Evolutionary conservation across 1,140 invertebrate species (phyloP).

Genomic region (Drosophila lini): DNA sequence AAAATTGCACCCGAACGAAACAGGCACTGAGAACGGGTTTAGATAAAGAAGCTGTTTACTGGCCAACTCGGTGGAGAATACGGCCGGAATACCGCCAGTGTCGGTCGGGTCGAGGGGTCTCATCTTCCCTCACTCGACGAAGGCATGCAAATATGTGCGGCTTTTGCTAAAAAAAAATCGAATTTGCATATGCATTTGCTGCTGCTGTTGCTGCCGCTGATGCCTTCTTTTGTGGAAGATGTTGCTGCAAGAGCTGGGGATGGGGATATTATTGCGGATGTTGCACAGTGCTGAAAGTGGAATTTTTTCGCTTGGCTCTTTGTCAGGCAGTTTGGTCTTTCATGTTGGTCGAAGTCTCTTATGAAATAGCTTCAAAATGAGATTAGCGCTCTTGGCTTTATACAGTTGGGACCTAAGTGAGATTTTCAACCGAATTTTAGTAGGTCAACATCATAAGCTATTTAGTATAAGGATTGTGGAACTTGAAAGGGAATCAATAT

Average conservation of each 20-base stretch:
- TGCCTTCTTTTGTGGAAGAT: slow-evolving; percentile 40
- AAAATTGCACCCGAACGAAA: slow-evolving; percentile 58
- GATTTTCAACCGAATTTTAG: not conserved
- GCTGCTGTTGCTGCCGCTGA: slow-evolving; percentile 28
- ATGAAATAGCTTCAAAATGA: slow-evolving; percentile 33
- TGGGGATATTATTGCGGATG: slow-evolving; percentile 28
- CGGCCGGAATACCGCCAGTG: not conserved
- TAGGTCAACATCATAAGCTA: not conserved
- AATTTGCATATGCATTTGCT: slow-evolving; percentile 76
- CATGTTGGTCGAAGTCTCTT: slow-evolving; percentile 18
- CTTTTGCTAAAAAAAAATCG: slow-evolving; percentile 62
- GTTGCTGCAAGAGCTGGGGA: slow-evolving; percentile 10
- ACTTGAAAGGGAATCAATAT: not conserved
- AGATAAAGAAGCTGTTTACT: slow-evolving; percentile 76
- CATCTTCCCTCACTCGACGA: not conserved
- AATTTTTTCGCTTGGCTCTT: slow-evolving; percentile 39
- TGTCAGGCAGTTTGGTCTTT: slow-evolving; percentile 31
- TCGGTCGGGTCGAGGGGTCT: slow-evolving; percentile 1
- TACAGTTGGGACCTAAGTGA: not conserved
- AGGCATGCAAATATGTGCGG: slow-evolving; percentile 66
- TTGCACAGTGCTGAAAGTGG: slow-evolving; percentile 31
- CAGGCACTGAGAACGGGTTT: slow-evolving; percentile 50
- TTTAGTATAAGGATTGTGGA: not conserved
- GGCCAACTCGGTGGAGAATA: slow-evolving; percentile 12
- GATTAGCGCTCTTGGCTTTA: slow-evolving; percentile 30